phyloP scores from a whole-genome alignment of 2,113 vertebrate species.

The Alligator mississippiensis region DNA sequence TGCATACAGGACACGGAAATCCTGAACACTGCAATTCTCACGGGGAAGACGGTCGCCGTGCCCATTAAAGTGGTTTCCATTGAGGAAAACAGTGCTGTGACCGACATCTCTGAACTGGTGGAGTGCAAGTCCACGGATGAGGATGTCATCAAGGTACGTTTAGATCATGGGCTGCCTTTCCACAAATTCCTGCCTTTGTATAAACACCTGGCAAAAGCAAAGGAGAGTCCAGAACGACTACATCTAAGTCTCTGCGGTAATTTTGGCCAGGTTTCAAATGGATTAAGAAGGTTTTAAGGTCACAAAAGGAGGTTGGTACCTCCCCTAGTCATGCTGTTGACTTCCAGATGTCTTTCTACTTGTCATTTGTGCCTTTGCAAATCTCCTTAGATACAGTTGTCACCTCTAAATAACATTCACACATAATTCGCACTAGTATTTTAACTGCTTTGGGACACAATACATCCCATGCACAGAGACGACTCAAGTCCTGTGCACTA shows the following conservation, averaged over 20 bases:
- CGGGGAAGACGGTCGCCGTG: constrained; percentile 89
- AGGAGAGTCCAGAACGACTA: background rate
- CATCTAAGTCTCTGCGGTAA: background rate
- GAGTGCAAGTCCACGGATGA: constrained; percentile 89
- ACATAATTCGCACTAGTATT: too few relatives aligned
- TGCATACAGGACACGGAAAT: constrained; percentile 89
- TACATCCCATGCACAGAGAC: background rate
- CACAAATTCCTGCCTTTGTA: fast-evolving
- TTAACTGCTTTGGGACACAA: background rate
- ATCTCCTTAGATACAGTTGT: background rate
- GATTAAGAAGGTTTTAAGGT: background rate
- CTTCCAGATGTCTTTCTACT: background rate
- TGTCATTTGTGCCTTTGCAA: background rate
- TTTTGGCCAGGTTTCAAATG: background rate
- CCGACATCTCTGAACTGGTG: constrained; percentile 90
- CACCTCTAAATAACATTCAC: background rate
- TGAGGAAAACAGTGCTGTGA: constrained; percentile 82
- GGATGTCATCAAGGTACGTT: constrained; percentile 91
- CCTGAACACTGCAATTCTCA: constrained; percentile 94
- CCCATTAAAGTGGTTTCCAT: constrained; percentile 92
- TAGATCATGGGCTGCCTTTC: fast-evolving
- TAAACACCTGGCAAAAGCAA: fast-evolving
- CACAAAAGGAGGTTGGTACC: background rate
- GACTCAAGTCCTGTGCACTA: background rate
- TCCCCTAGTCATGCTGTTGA: background rate